Evolutionary conservation across 2,888 invertebrate species (phyloP), one percentile per base, ranked within the genome.

Genomic region (Drosophila siamana): DNA sequence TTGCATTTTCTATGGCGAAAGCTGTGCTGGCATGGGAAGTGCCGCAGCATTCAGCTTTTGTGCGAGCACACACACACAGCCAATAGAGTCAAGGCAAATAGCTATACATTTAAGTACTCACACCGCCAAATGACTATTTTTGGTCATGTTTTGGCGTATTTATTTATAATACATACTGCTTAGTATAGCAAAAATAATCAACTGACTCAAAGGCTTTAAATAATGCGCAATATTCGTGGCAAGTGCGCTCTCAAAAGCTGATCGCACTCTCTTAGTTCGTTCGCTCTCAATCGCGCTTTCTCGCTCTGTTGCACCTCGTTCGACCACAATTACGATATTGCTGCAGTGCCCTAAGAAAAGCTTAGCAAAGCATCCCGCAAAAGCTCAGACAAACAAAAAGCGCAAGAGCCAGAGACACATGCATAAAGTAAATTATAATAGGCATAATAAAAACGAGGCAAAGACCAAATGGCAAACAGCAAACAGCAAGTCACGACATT

Each of bases 391-490:
- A 43, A 11, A 57, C 60, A 70, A 70, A 47, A 60, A 50, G 64
- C 38, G 57, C 47, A 43, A 66, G 55, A 60, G 61, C 43, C 26
- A 60, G 46, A 68, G 64, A 61, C 69, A 69, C 69, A 82, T 72
- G 86, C 88, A 88, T 86, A 88, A 86, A 86, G 84, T 79, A 86
- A 86, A 88, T 86, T 86, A 88, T 85, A 87, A 85, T 85, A 85
- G 87, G 87, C 85, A 85, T 83, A 85, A 87, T 87, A 84, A 87
- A 87, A 82, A 83, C 63, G 62, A 43, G 57, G 76, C 75, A 73
- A 79, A 79, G 85, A 71, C 67, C 76, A 76, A 69, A n/a, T n/a
- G 57, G 81, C 75, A 76, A 69, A 73, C 81, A 70, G 68, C 75
- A 76, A 69, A 73, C 55, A 73, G 79, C 84, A 78, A 86, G 88